Evolutionary conservation across 2,113 vertebrate genomes (phyloP), one percentile per base, ranked within the genome.

Genomic region (Hymenochirus boettgeri): DNA sequence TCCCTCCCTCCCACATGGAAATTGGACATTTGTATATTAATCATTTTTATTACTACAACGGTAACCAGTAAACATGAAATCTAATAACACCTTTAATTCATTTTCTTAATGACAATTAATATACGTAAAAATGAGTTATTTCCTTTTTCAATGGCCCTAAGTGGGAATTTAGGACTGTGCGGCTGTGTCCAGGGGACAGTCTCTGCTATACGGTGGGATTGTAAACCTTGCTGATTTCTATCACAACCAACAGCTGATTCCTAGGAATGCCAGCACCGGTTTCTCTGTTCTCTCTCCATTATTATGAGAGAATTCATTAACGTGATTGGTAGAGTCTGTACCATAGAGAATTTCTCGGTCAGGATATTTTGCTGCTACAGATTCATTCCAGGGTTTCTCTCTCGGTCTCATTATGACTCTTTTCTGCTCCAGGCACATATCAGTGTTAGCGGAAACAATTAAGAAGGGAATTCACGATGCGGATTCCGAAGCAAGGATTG

Each of bases 381-480:
- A 4, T 42, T 15, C 39, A 42, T 42, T 42, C 15, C 13, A 4
- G 13, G 39, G 5, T n/a, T 42, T 42, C 17, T 13, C 29, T 31
- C 29, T 10, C 3, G 21, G 62, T 5, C 3, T 48, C 10, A 46
- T 63, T 65, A 82, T 82, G 61, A 77, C 78, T 69, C 73, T 74
- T 67, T 85, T 73, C 79, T 75, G 70, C 72, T 85, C 82, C 83
- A 99, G 96, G 71, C 95, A 99, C 17, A 91, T 95, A 82, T 89
- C 94, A 24, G 92, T 98, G 70, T 87, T 99, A 77, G 93, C 92
- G 0, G 96, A 99, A 82, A 99, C 96, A 25, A 94, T 99, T 87
- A 97, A 90, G 86, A 99, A 97, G 62, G 96, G 96, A 59, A 94
- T 99, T 70, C 94, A 98, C 1, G 96, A 98, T 35, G 96, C 96